phyloP scores from a whole-genome alignment of 2,888 invertebrate genomes.

The Rhamphomyia laevipes region DNA sequence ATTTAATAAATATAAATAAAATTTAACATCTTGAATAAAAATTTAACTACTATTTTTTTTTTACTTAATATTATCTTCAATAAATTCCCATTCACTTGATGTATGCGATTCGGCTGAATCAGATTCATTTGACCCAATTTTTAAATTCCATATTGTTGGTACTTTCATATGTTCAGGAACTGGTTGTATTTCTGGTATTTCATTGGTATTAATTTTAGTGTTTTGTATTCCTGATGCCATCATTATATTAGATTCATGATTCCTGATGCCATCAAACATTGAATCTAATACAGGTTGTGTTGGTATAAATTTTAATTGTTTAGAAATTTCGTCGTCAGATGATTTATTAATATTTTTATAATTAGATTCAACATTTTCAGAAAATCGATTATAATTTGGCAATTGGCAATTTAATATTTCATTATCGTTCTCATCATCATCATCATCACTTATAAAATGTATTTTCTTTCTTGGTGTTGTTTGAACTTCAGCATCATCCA shows the following conservation, averaged over 20 bases:
- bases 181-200: slow-evolving; percentile 17
- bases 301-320: slow-evolving; percentile 20
- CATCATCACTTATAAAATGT: slow-evolving; percentile 17
- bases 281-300: slow-evolving; percentile 19
- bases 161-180: slow-evolving; percentile 41
- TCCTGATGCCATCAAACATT: slow-evolving; percentile 11
- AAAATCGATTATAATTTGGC: too few relatives aligned
- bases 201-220: slow-evolving; percentile 8
- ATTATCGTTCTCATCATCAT: slow-evolving; percentile 19
- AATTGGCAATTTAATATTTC: not conserved
- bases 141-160: slow-evolving; percentile 48
- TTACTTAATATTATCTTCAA: slow-evolving; percentile 17
- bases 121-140: slow-evolving; percentile 6
- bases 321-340: slow-evolving; percentile 3
- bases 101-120: slow-evolving; percentile 21
- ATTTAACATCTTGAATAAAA: not conserved
- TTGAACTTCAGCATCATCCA: slow-evolving; percentile 27
- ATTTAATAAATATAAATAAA: not conserved
- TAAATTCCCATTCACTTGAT: slow-evolving; percentile 36
- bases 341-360: slow-evolving; percentile 11
- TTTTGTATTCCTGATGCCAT: not conserved
- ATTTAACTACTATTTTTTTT: not conserved
- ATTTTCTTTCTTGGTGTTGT: slow-evolving; percentile 23
- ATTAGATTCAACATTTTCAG: slow-evolving; percentile 6
- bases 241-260: too few relatives aligned